Conservation (phyloP, 1,140 invertebrate species). For the Leptinotarsa lineolata region DNA sequence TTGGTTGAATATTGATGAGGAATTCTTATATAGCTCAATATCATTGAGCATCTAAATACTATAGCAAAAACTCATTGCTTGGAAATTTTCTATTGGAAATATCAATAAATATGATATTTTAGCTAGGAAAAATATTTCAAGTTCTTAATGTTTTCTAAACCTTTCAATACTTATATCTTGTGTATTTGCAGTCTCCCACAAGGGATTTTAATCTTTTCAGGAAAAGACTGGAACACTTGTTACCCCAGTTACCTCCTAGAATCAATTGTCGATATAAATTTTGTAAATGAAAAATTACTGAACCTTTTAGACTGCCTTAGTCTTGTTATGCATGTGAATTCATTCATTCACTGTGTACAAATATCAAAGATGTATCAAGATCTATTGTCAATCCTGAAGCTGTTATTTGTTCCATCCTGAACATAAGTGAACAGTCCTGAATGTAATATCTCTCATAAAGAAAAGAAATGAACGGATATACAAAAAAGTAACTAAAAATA, state of each 20-base stretch:
- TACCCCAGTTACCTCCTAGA: neutral
- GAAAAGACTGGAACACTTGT: neutral
- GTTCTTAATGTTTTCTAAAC: neutral
- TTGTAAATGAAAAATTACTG: neutral
- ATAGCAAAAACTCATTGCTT: neutral
- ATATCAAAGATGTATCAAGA: too few relatives aligned
- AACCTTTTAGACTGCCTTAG: neutral
- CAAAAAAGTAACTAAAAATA: neutral
- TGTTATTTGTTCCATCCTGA: too few relatives aligned
- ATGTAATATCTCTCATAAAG: neutral
- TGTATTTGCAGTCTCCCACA: neutral
- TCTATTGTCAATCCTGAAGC: too few relatives aligned
- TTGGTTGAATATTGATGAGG: neutral
- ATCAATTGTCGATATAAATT: neutral
- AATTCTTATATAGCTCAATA: neutral
- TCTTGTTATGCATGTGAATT: neutral
- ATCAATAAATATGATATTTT: neutral
- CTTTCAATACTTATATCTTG: neutral
- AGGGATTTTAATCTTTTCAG: neutral
- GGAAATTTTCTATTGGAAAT: neutral
- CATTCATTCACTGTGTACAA: too few relatives aligned
- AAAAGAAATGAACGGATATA: neutral
- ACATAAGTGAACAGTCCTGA: too few relatives aligned
- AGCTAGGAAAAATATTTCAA: neutral
- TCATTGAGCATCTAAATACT: neutral